phyloP scores from a whole-genome alignment of 1,140 invertebrate species.

The Physella acuta region DNA sequence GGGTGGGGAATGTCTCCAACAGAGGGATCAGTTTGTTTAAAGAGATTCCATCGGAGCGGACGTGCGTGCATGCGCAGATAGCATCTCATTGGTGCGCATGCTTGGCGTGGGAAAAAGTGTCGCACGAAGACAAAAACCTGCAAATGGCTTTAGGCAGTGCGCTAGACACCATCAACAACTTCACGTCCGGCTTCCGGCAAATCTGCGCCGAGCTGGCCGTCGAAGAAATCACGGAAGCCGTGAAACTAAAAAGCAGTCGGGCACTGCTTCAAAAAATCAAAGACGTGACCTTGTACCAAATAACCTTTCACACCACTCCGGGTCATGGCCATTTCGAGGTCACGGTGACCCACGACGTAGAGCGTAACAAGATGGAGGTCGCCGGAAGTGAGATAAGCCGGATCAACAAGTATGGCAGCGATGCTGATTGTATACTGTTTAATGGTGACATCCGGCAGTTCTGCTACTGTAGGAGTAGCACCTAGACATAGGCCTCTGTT shows the following conservation, averaged over 20 bases:
- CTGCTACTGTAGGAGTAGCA: constrained; percentile 25
- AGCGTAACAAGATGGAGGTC: not conserved
- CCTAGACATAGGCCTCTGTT: too few species aligned
- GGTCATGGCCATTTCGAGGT: constrained; percentile 76
- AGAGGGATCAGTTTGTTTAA: constrained; percentile 72
- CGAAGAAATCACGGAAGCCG: constrained; percentile 16
- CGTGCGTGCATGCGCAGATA: constrained; percentile 84
- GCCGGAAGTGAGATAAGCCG: constrained; percentile 2
- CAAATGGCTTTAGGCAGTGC: constrained; percentile 15
- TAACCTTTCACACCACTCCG: constrained; percentile 73
- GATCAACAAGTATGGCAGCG: constrained; percentile 8
- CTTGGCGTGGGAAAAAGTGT: constrained; percentile 66
- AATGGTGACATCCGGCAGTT: constrained; percentile 15
- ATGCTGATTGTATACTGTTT: not conserved
- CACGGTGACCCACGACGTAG: constrained; percentile 51
- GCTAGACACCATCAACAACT: constrained; percentile 26
- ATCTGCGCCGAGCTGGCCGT: constrained; percentile 24
- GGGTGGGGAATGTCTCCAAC: constrained; percentile 60
- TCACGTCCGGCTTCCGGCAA: constrained; percentile 11
- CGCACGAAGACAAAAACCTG: constrained; percentile 6
- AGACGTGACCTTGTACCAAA: constrained; percentile 66
- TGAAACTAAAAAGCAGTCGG: constrained; percentile 75
- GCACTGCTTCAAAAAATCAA: constrained; percentile 81
- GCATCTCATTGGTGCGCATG: constrained; percentile 96
- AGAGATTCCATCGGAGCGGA: constrained; percentile 67